Evolutionary conservation across 2,113 vertebrate species (phyloP).

Genomic region (Clupea harengus): DNA sequence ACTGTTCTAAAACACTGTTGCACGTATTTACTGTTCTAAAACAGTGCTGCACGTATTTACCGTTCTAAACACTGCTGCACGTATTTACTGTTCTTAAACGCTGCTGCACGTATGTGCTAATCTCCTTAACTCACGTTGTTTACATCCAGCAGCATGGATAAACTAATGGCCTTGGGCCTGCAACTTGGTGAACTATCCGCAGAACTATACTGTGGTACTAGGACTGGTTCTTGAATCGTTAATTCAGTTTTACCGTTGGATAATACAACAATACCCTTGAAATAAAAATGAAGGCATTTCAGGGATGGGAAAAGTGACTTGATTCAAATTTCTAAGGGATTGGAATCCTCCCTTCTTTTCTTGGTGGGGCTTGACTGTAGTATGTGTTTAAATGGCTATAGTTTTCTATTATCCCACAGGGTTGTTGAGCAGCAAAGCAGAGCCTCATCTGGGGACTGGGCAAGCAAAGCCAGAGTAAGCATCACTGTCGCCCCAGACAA

Average conservation of each 20-base stretch:
- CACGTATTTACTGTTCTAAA: no score
- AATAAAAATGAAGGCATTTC: not conserved
- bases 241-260: not conserved
- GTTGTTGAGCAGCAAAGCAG: not conserved
- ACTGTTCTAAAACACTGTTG: no score
- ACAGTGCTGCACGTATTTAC: no score
- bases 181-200: no score
- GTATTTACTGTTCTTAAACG: no score
- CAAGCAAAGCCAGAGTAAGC: not conserved
- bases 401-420: not conserved
- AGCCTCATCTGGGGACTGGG: no score
- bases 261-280: not conserved
- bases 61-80: no score
- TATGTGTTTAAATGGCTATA: not conserved
- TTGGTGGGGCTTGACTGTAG: not conserved
- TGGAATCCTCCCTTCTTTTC: not conserved
- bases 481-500: conserved; percentile 48
- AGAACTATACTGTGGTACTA: not conserved
- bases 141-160: not conserved
- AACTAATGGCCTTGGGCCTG: not conserved
- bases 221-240: not conserved
- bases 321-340: not conserved
- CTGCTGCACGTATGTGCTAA: no score
- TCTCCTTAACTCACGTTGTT: not conserved
- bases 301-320: not conserved